phyloP scores from a whole-genome alignment of 2,113 vertebrate genomes.

The Vicugna pacos region DNA sequence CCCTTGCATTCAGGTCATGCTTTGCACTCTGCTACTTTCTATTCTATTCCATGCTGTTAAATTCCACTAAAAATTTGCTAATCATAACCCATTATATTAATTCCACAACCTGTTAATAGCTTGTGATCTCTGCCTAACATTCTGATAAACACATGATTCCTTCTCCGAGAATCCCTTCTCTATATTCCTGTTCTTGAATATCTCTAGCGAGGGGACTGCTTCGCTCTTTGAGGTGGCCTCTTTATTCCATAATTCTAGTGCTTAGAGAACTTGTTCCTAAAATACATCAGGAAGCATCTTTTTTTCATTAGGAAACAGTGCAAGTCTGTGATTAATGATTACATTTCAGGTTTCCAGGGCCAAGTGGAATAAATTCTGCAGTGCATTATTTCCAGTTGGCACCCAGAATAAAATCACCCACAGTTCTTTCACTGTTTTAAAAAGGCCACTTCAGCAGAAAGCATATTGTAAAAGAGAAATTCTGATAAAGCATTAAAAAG shows the following conservation, averaged over 20 bases:
- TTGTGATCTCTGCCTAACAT: neutral
- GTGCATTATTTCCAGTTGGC: constrained; percentile 4
- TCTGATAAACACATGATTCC: neutral
- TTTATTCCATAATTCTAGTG: neutral
- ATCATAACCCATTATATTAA: neutral
- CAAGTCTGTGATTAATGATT: neutral
- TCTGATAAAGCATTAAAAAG: constrained; percentile 26
- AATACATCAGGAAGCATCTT: constrained; percentile 7
- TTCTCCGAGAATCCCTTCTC: neutral
- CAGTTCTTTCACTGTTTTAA: neutral
- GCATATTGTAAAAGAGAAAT: neutral
- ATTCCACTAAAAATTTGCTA: neutral
- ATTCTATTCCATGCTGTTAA: neutral
- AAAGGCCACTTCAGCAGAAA: constrained; percentile 10
- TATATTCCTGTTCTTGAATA: neutral
- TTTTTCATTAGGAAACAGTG: constrained; percentile 53
- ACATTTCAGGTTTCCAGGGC: constrained; percentile 42
- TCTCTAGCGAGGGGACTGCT: neutral
- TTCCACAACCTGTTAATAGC: neutral
- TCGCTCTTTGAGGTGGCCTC: neutral
- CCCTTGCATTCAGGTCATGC: neutral
- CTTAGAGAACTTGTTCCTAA: neutral
- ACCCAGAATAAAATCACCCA: constrained; percentile 33
- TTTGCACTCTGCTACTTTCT: neutral
- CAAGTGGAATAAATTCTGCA: constrained; percentile 19